A percentile compares a stretch with the other conserved stretches of the same genome.
Conservation (phyloP, 2,888 invertebrate genomes). For the Cantharis rustica region DNA sequence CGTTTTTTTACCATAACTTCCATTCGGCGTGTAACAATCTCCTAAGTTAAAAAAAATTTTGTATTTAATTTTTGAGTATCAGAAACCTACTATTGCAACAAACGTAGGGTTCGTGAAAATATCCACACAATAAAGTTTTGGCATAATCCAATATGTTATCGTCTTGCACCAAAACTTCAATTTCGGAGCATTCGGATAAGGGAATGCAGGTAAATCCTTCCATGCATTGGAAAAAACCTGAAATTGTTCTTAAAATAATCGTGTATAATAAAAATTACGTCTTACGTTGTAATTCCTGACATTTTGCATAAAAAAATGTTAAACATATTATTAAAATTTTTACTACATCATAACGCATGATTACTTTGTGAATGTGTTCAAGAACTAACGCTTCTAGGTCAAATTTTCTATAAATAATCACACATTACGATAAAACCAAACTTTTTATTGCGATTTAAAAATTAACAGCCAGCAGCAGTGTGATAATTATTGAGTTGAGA, state of each 20-base stretch:
- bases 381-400: neutral
- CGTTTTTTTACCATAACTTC: conserved; percentile 8
- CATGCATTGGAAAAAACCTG: neutral
- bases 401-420: neutral
- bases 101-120: conserved; percentile 21
- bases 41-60: conserved; percentile 1
- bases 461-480: neutral
- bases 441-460: neutral
- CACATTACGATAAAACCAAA: neutral
- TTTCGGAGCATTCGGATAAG: conserved; percentile 12
- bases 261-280: neutral
- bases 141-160: conserved; percentile 1
- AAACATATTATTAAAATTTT: neutral
- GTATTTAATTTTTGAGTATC: neutral
- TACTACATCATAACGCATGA: neutral
- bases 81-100: conserved; percentile 21
- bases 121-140: conserved; percentile 12
- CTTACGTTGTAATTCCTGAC: neutral
- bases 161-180: neutral
- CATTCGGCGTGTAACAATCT: conserved; percentile 17
- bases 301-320: neutral
- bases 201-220: conserved; percentile 14
- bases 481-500: neutral
- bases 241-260: neutral
- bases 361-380: neutral